Base-by-base conservation (phyloP, 2,888 invertebrate species). In the Stenichneumon culpator region DNA sequence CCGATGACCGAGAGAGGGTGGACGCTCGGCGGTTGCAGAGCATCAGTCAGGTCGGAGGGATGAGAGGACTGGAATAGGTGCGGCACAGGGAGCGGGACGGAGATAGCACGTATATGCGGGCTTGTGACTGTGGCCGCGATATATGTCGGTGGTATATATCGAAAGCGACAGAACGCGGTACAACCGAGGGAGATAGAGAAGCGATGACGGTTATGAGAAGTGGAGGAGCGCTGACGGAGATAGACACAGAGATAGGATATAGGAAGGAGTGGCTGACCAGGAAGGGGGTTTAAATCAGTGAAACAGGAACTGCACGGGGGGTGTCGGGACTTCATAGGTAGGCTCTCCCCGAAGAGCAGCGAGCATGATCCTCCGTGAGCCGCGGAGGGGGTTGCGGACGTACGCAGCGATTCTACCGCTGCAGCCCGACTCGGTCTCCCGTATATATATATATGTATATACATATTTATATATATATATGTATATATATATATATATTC, bases 1-100 rank as follows among this genome's bases (percentile, higher is more conserved):
- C 82, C 89, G 91, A 89, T 90, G 89, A 88, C 88, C 91, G 86
- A 89, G 89, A 85, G 87, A 88, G 85, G 84, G 87, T 81, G 87
- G 84, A 87, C 82, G 88, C 85, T 83, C 82, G 16, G 86, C 86
- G 83, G 84, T 86, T 86, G 78, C 87, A 14, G 69, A 78, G 77
- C 74, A 75, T 74, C 72, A 74, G 52, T 65, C 65, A 47, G 68
- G 28, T 50, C n/a, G 44, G 65, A 54, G 68, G 84, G 54, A 75
- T 60, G 79, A 83, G 47, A 85, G 25, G 73, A 50, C 44, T 52
- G 25, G 54, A 65, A 65, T 57, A 63, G 60, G 54, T 78, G 80
- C 67, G 63, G 65, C 68, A 52, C 47, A 73, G 77, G 36, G 52
- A 77, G 68, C 50, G 77, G 36, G 52, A 54, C 74, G 73, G 73